These are phyloP conservation scores for Horisme vitalbata DNA, from an alignment of 2,888 invertebrate species.

Conservation along the genomic window DNA sequence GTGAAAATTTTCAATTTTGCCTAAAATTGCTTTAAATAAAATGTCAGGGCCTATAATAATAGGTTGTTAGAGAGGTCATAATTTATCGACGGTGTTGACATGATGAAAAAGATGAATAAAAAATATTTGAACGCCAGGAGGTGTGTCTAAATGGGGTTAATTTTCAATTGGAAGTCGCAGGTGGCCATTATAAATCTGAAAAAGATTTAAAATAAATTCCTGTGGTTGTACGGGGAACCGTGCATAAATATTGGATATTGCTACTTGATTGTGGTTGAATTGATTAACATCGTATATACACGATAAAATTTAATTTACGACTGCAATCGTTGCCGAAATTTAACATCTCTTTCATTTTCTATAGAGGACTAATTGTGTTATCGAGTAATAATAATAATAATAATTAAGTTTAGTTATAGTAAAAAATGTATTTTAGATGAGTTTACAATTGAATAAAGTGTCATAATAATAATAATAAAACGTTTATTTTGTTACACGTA, in stretches of 20 bases:
- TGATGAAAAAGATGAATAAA: constrained; percentile 58
- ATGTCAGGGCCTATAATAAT: constrained; percentile 77
- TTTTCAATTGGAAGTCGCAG: constrained; percentile 77
- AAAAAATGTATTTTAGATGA: too few species aligned
- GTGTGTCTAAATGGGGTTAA: constrained; percentile 76
- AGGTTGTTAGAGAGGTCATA: constrained; percentile 73
- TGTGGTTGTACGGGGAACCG: constrained; percentile 54
- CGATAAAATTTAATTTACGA: constrained; percentile 61
- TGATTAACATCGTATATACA: constrained; percentile 58
- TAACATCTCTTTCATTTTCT: constrained; percentile 43
- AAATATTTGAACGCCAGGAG: constrained; percentile 66
- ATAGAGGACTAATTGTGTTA: too few species aligned
- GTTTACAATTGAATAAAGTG: too few species aligned
- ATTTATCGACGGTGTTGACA: constrained; percentile 79
- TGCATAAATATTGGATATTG: constrained; percentile 62
- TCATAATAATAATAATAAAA: too few species aligned
- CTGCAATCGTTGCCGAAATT: constrained; percentile 50
- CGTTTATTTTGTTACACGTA: too few species aligned
- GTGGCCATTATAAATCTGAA: constrained; percentile 73
- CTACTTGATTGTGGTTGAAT: constrained; percentile 47
- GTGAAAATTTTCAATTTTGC: constrained; percentile 71
- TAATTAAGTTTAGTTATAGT: too few species aligned
- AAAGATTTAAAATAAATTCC: constrained; percentile 63
- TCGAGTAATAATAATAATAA: too few species aligned
- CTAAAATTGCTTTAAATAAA: constrained; percentile 69